Evolutionary conservation across 2,113 vertebrate genomes (phyloP), one percentile per base, ranked within the genome.

Genomic region (Tauraco erythrolophus): DNA sequence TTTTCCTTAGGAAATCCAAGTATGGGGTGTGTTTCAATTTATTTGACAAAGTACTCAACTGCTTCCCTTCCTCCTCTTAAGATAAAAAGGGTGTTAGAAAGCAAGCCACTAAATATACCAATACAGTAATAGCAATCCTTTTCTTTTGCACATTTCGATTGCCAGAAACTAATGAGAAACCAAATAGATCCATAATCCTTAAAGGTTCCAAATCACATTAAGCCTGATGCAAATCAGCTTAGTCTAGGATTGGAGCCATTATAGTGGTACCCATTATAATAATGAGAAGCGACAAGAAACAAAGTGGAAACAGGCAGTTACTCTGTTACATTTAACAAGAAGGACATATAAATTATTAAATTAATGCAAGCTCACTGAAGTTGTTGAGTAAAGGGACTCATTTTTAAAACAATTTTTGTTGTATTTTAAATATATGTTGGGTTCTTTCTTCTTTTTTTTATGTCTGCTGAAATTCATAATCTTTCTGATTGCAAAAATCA

Each of bases 131-230:
- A 95, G 21, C 39, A 92, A 57, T 74, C 12, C 17, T 78, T 94
- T 68, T 39, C n/a, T 65, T 50, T 57, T 84, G 6, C 9, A 62
- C 19, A 65, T 89, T 94, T 92, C 83, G 64, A 78, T 84, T 97
- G 19, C 91, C 61, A 86, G 83, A 96, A 87, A 70, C 64, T 78
- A 96, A 88, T 57, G 23, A 97, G 75, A 96, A 88, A 83, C 7
- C 50, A 89, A 93, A 89, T 81, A 78, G 43, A 93, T 46, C 41
- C 61, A 65, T 80, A 96, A 83, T 84, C 23, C 41, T 74, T 87
- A 70, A 89, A 93, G 43, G 48, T 76, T 91, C 35, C 11, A 85
- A 95, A 87, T 85, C 1, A 41, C 30, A 86, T 95, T 92, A 87
- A 72, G 56, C 7, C 30, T 53, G 25, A 88, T 92, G 69, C 8